These are phyloP conservation scores for Mus caroli DNA, from an alignment of 2,797 vertebrate species.

Conservation along the genomic window DNA sequence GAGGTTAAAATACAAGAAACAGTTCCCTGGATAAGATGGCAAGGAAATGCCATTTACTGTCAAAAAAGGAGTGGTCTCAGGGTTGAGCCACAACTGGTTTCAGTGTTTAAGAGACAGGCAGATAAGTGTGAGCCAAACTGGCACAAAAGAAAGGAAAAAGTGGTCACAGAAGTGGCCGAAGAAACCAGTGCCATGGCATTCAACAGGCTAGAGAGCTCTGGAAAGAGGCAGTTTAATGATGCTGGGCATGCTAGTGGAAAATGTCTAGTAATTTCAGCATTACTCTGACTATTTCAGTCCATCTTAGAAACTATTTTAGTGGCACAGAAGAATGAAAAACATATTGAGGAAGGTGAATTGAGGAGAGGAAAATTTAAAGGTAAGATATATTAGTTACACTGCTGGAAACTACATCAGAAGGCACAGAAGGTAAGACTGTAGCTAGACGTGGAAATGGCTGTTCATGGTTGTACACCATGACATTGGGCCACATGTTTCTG, in stretches of 20 bases:
- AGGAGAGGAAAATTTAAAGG: background rate
- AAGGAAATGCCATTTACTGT: background rate
- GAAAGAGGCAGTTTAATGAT: slow-evolving; percentile 29
- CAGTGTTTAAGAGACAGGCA: background rate
- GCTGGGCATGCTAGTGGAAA: background rate
- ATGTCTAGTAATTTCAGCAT: background rate
- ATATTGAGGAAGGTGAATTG: background rate
- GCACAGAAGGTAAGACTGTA: background rate
- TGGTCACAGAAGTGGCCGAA: background rate
- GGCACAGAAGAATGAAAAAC: background rate
- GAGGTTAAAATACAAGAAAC: background rate
- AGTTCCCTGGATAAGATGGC: background rate
- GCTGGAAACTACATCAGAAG: background rate
- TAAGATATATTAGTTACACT: background rate
- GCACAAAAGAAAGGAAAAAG: background rate
- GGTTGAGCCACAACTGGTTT: background rate
- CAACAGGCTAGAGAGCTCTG: background rate
- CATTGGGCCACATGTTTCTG: background rate
- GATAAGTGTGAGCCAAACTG: slow-evolving; percentile 4
- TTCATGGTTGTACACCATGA: background rate
- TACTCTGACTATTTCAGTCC: background rate
- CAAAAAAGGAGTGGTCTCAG: background rate
- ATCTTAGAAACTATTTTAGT: slow-evolving; percentile 38
- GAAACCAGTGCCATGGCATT: background rate
- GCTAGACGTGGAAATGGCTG: background rate